Base-by-base conservation (phyloP, 2,113 vertebrate species). In the Pteronura brasiliensis region DNA sequence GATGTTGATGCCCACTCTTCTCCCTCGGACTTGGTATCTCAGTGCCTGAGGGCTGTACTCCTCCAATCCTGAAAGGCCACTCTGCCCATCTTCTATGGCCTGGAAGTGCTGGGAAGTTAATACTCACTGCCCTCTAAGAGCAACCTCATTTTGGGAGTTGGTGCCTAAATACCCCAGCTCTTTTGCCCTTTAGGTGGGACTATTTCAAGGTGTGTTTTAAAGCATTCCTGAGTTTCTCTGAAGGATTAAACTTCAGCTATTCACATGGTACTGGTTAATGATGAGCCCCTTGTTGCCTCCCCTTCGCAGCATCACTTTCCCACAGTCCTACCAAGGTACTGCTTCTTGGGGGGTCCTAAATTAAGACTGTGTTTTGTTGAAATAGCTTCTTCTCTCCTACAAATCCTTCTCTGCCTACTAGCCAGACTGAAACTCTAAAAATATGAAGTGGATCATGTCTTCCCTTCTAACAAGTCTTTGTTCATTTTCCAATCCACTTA, bases 401-500 rank as follows among this genome's bases (percentile, higher is more conserved):
- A 76, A 76, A 76, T 65, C 79, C 59, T 91, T 47, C 59, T 31
- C 42, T 93, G 83, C 10, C 36, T 6, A n/a, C 81, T 31, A 97
- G 79, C 93, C 83, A 65, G 79, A 63, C 21, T 42, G 71, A 96
- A 42, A 63, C 65, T 84, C 52, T 93, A 80, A 97, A 96, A 93
- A 81, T 92, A 72, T 77, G 74, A 95, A 88, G 82, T 47, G 57
- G 87, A 34, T 93, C 63, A 15, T 39, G 21, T 82, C 49, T 72
- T n/a, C 36, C 69, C 49, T 47, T 7, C n/a, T 69, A 69, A 25
- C 20, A 44, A 69, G 55, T 25, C 74, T 71, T 76, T 87, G 72
- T 9, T 93, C 63, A 29, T 39, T 90, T 88, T 47, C 52, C 79
- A 55, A 14, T 87, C 23, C 34, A 49, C 34, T 93, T 59, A 93